phyloP scores from a whole-genome alignment of 2,888 invertebrate genomes.

The Reticulitermes lucifugus region DNA sequence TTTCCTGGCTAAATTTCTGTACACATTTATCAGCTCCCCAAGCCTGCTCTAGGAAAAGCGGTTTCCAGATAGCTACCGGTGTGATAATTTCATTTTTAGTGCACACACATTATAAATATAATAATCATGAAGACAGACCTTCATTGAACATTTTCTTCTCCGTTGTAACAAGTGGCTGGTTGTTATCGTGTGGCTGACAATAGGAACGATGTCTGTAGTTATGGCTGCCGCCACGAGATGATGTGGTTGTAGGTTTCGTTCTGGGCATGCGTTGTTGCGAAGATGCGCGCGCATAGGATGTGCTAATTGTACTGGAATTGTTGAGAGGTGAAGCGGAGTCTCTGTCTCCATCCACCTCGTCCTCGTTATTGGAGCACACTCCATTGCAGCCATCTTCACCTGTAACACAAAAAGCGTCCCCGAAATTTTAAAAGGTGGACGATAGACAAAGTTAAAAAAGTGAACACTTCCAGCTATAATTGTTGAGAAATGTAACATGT shows the following conservation, averaged over 20 bases:
- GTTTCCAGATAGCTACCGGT: too few relatives aligned
- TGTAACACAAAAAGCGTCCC: neutral
- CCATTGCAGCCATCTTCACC: constrained; percentile 43
- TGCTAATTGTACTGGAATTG: neutral
- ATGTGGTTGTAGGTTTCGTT: constrained; percentile 22
- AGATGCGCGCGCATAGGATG: constrained; percentile 41
- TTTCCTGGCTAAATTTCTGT: too few relatives aligned
- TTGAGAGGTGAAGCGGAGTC: constrained; percentile 42
- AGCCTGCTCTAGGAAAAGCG: too few relatives aligned
- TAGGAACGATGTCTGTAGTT: constrained; percentile 43
- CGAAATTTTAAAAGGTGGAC: too few relatives aligned
- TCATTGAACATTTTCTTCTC: constrained; percentile 68
- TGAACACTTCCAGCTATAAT: too few relatives aligned
- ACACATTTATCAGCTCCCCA: neutral
- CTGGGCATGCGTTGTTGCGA: constrained; percentile 38
- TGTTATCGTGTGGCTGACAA: constrained; percentile 42
- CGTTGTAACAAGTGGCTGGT: constrained; percentile 52
- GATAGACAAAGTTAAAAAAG: too few relatives aligned
- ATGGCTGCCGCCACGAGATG: constrained; percentile 35
- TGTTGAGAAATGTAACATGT: too few relatives aligned
- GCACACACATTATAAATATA: too few relatives aligned
- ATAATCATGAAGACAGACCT: constrained; percentile 58
- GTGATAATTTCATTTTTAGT: too few relatives aligned
- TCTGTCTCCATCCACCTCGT: constrained; percentile 47
- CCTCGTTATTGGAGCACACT: constrained; percentile 50